Evolutionary conservation across 2,113 vertebrate genomes (phyloP).

Genomic region (Chunga burmeisteri): DNA sequence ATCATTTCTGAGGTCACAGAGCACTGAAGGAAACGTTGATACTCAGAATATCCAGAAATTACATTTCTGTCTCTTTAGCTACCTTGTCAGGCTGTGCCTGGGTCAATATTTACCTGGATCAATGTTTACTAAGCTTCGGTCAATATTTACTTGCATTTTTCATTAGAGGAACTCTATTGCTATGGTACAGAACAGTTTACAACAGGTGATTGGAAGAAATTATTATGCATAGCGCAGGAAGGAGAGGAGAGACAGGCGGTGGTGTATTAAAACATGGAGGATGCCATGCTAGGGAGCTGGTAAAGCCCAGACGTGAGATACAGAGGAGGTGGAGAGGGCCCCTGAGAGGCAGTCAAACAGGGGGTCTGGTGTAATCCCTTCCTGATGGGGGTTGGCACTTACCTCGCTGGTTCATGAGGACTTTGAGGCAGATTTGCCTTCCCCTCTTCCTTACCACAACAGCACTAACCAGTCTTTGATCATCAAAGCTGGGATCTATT

Average conservation of each 20-base stretch:
- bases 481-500: background rate
- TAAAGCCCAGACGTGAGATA: background rate
- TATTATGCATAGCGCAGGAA: background rate
- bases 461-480: background rate
- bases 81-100: background rate
- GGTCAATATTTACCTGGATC: constrained; percentile 17
- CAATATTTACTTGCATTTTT: constrained; percentile 15
- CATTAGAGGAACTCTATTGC: background rate
- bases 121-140: background rate
- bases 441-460: background rate
- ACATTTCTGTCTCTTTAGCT: background rate
- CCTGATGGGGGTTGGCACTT: background rate
- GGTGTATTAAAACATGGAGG: background rate
- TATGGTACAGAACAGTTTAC: background rate
- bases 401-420: background rate
- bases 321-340: background rate
- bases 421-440: background rate
- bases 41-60: background rate
- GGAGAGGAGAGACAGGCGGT: background rate
- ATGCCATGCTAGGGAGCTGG: background rate
- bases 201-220: background rate
- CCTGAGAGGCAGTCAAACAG: background rate
- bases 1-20: background rate
- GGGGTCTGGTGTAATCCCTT: background rate
- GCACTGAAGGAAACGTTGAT: background rate